Base-by-base conservation (phyloP, 2,113 vertebrate genomes). In the Pimephales promelas region DNA sequence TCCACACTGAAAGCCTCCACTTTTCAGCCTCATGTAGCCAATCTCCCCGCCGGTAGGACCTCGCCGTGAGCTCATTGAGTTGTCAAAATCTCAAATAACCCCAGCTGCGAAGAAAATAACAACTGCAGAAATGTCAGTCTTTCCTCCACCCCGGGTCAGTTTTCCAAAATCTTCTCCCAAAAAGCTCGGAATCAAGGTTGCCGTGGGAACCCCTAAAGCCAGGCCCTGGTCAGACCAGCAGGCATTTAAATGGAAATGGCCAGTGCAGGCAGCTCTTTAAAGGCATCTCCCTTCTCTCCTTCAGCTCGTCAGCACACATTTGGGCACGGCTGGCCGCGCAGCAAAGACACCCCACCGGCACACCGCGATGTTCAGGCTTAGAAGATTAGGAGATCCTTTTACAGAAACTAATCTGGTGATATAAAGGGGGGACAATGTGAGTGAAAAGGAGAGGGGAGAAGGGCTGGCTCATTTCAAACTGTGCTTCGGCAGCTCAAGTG, bases 371-470 rank as follows among this genome's bases (percentile, higher is more conserved):
- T 91, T 92, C 83, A 90, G 92, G 78, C 85, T 70, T 85, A 89
- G 90, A 93, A 93, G 94, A 95, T 95, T 94, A 95, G 90, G 87
- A 78, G 40, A 85, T 84, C 92, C 92, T 89, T 85, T 89, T 90
- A 83, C 87, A 85, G 85, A 84, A 90, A 89, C 91, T 95, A 93
- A 95, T 94, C 94, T 92, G 88, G 68, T 87, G 91, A 94, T 91
- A 91, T 91, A 92, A 94, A 90, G 87, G 83, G 83, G 52, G 54
- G 87, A 92, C 92, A 93, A 92, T 91, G 47, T 18, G 18, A 61
- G 90, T 88, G 86, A 88, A 34, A 75, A 40, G 66, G 70, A 72
- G 34, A 82, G 31, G 89, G 49, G 43, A 11, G 74, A 90, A 71
- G 85, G 87, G 89, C 66, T 71, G 22, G n/a, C 90, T 93, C 76